Percentiles rank a stretch among this genome's conserved stretches.
Evolutionary conservation across 2,113 vertebrate species (phyloP).

Genomic region (Phylloscopus trochilus): DNA sequence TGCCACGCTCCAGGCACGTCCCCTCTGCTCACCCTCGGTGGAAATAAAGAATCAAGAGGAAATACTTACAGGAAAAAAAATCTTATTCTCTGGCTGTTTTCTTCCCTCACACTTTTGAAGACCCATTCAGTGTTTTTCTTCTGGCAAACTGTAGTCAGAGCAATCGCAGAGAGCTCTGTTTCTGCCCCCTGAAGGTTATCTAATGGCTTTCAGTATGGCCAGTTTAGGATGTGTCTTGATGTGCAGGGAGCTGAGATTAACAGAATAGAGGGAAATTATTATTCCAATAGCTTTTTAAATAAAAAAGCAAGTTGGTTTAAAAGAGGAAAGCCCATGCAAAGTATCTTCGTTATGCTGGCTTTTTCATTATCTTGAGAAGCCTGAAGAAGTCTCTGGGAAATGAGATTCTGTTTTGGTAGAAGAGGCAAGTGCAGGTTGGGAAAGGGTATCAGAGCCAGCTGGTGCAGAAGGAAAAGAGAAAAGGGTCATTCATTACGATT

Average conservation of each 20-base stretch:
- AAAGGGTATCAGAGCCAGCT: background rate
- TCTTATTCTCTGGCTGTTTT: background rate
- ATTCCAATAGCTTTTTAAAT: background rate
- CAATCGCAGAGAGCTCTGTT: background rate
- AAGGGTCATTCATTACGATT: background rate
- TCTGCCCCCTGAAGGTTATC: background rate
- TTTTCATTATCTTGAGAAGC: background rate
- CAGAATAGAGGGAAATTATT: background rate
- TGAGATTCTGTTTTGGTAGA: background rate
- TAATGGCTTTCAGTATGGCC: background rate
- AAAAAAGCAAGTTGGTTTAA: background rate
- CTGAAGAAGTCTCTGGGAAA: background rate
- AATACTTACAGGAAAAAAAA: background rate
- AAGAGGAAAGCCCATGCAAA: background rate
- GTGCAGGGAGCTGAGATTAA: background rate
- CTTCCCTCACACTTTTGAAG: background rate
- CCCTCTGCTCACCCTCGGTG: background rate
- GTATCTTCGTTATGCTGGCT: background rate
- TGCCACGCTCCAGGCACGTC: fast-evolving
- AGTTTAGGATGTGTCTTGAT: background rate
- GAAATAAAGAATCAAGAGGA: background rate
- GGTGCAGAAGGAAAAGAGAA: background rate
- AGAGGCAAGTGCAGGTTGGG: background rate
- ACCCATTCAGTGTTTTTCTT: background rate
- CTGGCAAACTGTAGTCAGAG: background rate